These are phyloP conservation scores for Bombylius major DNA, from an alignment of 2,888 invertebrate species.

Conservation along the genomic window DNA sequence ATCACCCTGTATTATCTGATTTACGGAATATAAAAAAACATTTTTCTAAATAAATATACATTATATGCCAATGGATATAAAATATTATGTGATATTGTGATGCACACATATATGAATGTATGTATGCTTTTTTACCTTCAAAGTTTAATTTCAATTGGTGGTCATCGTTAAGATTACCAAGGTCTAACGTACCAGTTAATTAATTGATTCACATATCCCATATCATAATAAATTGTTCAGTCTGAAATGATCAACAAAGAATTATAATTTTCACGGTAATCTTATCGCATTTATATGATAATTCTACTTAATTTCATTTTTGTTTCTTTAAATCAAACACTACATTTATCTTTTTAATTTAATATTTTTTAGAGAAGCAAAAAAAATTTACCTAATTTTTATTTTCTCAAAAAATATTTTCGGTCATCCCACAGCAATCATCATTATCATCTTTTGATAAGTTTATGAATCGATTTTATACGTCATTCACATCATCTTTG, in stretches of 20 bases:
- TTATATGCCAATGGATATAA: too few species aligned
- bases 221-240: slow-evolving; percentile 7
- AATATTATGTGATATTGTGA: too few species aligned
- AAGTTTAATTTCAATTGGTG: not conserved
- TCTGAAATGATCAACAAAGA: not conserved
- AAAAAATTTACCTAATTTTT: too few species aligned
- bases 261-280: not conserved
- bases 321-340: too few species aligned
- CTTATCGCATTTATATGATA: not conserved
- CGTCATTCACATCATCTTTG: not conserved
- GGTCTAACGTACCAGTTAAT: not conserved
- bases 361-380: too few species aligned
- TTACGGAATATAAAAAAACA: too few species aligned
- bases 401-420: too few species aligned
- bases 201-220: slow-evolving; percentile 5
- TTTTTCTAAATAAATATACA: too few species aligned
- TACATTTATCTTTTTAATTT: too few species aligned
- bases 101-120: too few species aligned
- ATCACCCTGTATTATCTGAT: too few species aligned
- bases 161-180: not conserved
- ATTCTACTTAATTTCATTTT: not conserved
- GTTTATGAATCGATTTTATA: not conserved
- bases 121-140: too few species aligned
- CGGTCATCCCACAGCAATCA: not conserved
- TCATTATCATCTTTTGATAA: not conserved